Percentiles rank a stretch among this genome's conserved stretches.
These are phyloP conservation scores for Poecilia picta DNA, from an alignment of 2,797 vertebrate species.

Conservation along the genomic window DNA sequence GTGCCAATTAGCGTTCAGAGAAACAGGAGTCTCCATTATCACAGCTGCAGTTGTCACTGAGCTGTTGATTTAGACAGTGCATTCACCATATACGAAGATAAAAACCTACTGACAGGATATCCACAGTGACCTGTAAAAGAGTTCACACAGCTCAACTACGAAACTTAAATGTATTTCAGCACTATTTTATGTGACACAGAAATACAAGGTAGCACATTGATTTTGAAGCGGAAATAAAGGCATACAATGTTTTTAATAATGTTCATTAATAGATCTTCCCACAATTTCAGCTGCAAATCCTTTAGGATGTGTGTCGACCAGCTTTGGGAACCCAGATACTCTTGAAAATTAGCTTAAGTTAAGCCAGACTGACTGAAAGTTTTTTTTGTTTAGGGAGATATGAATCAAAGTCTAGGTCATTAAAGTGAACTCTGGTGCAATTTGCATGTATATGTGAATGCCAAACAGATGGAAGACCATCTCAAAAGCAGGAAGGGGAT, in stretches of 20 bases:
- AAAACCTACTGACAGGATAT: not conserved
- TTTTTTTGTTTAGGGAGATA: not conserved
- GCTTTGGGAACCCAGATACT: not conserved
- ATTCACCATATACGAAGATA: not conserved
- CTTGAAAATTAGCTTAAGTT: not conserved
- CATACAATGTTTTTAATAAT: not conserved
- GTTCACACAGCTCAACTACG: not conserved
- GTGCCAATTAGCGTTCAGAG: constrained; percentile 8
- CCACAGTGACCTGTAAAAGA: not conserved
- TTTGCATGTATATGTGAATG: not conserved
- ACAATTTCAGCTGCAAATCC: not conserved
- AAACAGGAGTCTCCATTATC: not conserved
- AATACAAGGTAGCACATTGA: not conserved
- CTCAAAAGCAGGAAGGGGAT: no score
- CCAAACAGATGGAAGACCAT: no score
- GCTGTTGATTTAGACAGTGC: not conserved
- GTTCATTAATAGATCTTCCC: not conserved
- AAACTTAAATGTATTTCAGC: not conserved
- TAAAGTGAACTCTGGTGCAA: not conserved
- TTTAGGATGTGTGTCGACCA: not conserved
- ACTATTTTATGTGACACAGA: not conserved
- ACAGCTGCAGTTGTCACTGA: not conserved
- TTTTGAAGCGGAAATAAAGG: not conserved
- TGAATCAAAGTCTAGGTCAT: no score
- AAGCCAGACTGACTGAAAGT: not conserved